Conservation (phyloP, 2,797 vertebrate genomes). For the Diplodus puntazzo region DNA sequence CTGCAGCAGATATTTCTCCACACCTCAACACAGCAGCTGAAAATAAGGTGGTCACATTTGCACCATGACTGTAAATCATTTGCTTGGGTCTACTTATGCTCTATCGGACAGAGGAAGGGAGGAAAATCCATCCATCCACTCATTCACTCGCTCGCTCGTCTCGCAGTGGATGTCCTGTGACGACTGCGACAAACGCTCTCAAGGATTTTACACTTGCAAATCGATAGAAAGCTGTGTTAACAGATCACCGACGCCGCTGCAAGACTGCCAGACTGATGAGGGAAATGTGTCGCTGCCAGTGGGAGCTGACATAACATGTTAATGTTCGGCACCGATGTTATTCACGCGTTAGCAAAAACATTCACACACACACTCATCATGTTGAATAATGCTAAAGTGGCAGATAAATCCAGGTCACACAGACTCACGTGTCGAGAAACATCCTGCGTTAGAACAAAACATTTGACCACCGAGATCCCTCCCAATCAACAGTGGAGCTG, state of each 20-base stretch:
- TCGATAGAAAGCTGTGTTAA: slow-evolving; percentile 32
- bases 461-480: accelerated
- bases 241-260: slow-evolving; percentile 6
- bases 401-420: slow-evolving; percentile 9
- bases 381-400: not conserved
- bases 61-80: slow-evolving; percentile 24
- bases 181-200: slow-evolving; percentile 22
- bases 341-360: not conserved
- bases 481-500: not conserved
- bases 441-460: not conserved
- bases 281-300: slow-evolving; percentile 13
- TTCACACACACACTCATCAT: not conserved
- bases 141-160: slow-evolving; percentile 4
- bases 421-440: not conserved
- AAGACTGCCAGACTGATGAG: slow-evolving; percentile 25
- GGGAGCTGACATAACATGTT: not conserved
- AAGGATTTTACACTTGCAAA: slow-evolving; percentile 44
- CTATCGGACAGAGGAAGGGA: not conserved
- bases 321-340: slow-evolving; percentile 7
- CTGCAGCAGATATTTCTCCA: not conserved
- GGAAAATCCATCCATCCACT: slow-evolving; percentile 26
- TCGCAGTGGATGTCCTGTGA: slow-evolving; percentile 7
- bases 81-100: slow-evolving; percentile 10
- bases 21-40: slow-evolving; percentile 8
- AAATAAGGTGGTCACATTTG: slow-evolving; percentile 17